A percentile compares a stretch with the other conserved stretches of the same genome.
Conservation (phyloP, 2,797 vertebrate genomes). For the Cynodonichthys magdalenae region DNA sequence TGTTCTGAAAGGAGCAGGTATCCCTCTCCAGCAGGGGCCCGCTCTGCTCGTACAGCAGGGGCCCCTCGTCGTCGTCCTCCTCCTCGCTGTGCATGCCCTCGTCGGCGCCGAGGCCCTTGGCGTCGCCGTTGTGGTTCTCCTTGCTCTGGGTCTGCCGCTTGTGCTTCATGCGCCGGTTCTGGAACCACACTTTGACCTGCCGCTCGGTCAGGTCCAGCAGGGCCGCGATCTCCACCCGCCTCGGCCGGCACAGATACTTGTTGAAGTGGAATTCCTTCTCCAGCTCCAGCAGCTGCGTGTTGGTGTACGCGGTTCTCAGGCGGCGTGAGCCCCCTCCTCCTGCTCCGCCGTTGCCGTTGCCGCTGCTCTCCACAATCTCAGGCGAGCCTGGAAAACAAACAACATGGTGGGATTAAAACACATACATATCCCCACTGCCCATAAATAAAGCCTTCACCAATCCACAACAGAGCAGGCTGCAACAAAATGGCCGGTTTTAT, state of each 20-base stretch:
- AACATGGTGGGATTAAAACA: conserved; percentile 66
- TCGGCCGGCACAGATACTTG: conserved; percentile 98
- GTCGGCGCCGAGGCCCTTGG: conserved; percentile 85
- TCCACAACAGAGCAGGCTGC: conserved; percentile 71
- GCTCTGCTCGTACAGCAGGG: conserved; percentile 86
- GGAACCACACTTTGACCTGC: conserved; percentile 99
- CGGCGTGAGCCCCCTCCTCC: conserved; percentile 90
- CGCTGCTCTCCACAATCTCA: conserved; percentile 88
- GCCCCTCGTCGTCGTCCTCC: conserved; percentile 89
- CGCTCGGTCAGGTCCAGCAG: conserved; percentile 96
- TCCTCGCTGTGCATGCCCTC: conserved; percentile 89
- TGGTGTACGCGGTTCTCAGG: conserved; percentile 97
- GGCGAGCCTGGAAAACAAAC: conserved; percentile 85
- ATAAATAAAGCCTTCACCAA: conserved; percentile 52
- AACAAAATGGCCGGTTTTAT: conserved; percentile 91
- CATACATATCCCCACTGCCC: conserved; percentile 44
- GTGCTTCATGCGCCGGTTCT: conserved; percentile 99
- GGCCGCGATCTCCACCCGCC: conserved; percentile 96
- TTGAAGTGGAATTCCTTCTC: conserved; percentile 99
- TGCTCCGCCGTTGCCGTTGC: conserved; percentile 83
- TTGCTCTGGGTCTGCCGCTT: conserved; percentile 98
- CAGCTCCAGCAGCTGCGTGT: conserved; percentile 98
- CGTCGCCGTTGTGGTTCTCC: conserved; percentile 93
- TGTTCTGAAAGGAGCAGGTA: conserved; percentile 94
- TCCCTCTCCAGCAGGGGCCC: conserved; percentile 95